Evolutionary conservation across 2,113 vertebrate genomes (phyloP).

Genomic region (Rhea pennata): DNA sequence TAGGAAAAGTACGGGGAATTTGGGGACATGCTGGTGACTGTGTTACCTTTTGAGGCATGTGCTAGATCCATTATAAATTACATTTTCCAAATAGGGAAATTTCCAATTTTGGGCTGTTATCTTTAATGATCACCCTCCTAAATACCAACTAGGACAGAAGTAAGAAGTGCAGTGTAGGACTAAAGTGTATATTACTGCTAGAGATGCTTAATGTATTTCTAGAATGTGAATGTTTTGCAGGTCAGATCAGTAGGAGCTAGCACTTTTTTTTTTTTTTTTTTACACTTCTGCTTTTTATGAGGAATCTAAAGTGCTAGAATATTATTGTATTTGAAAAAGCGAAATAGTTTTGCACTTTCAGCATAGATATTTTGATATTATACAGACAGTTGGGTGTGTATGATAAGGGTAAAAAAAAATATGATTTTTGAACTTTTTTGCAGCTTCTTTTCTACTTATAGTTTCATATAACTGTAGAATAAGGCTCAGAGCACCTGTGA

Average conservation of each 20-base stretch:
- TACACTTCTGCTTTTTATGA: not conserved
- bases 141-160: not conserved
- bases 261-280: not conserved
- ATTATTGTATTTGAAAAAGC: not conserved
- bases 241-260: too few species aligned
- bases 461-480: not conserved
- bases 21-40: not conserved
- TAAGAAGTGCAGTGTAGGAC: not conserved
- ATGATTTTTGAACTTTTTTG: not conserved
- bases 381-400: not conserved
- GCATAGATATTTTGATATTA: not conserved
- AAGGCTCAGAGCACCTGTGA: not conserved
- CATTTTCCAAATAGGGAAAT: not conserved
- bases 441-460: not conserved
- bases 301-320: not conserved
- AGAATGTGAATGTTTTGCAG: not conserved
- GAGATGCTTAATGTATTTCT: not conserved
- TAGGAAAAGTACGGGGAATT: not conserved
- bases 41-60: rapidly evolving
- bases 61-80: not conserved
- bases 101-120: not conserved
- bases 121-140: not conserved
- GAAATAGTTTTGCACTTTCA: not conserved
- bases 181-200: not conserved
- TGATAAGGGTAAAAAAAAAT: not conserved